Evolutionary conservation across 92 coral and sea anemone species (phyloP).

Genomic region (Paramuricea clavata): DNA sequence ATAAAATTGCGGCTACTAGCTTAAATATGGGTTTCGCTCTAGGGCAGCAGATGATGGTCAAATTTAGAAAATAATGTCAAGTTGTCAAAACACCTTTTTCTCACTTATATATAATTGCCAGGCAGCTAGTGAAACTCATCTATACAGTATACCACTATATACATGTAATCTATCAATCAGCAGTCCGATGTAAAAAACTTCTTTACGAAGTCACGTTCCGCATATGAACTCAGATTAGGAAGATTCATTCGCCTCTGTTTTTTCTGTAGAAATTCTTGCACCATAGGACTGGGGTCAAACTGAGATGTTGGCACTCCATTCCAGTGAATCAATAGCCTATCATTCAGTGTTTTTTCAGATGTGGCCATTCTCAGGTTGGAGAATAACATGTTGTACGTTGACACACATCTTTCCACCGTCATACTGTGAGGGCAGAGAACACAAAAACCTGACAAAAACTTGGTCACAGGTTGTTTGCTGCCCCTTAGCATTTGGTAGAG

Average conservation of each 20-base stretch:
- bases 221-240: not conserved
- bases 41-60: too few relatives aligned
- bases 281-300: conserved; percentile 3
- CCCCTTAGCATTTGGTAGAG: not conserved
- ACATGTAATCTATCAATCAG: not conserved
- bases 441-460: conserved; percentile 10
- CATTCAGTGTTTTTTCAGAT: not conserved
- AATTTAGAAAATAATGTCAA: too few relatives aligned
- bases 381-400: conserved; percentile 36
- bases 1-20: too few relatives aligned
- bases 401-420: conserved; percentile 30
- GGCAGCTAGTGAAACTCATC: too few relatives aligned
- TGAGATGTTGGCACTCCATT: conserved; percentile 9
- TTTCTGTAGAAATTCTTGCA: not conserved
- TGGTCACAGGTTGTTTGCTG: conserved; percentile 1
- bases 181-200: not conserved
- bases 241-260: not conserved
- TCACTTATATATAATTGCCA: too few relatives aligned
- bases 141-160: too few relatives aligned
- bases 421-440: conserved; percentile 24
- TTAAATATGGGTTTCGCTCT: too few relatives aligned
- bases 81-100: too few relatives aligned
- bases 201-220: not conserved
- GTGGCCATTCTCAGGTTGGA: conserved; percentile 5
- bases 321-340: conserved; percentile 22